A percentile compares a stretch with the other conserved stretches of the same genome.
Evolutionary conservation across 2,888 invertebrate genomes (phyloP).

Genomic region (Rhagonycha lutea): DNA sequence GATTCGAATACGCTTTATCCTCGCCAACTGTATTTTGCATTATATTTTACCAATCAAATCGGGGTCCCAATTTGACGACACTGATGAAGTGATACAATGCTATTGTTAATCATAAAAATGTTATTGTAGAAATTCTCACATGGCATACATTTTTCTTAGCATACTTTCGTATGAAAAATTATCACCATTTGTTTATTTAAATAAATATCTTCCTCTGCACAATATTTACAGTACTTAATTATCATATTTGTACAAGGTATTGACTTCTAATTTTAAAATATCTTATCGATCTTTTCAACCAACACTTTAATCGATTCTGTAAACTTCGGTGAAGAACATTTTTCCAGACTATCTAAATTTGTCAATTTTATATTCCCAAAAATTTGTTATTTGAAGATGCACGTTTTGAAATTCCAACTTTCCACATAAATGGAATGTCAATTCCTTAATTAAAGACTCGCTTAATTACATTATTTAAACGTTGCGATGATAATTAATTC

Average conservation of each 20-base stretch:
- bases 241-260: not conserved
- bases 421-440: not conserved
- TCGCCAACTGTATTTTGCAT: too few relatives aligned
- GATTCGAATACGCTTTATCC: too few relatives aligned
- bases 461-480: not conserved
- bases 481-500: not conserved
- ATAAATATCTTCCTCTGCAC: not conserved
- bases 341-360: too few relatives aligned
- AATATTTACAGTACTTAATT: not conserved
- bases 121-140: not conserved
- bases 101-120: not conserved
- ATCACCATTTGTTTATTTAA: not conserved
- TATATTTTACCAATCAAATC: too few relatives aligned
- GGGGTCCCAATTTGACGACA: not conserved
- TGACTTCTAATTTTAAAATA: not conserved
- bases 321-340: too few relatives aligned
- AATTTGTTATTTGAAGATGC: not conserved
- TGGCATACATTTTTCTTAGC: not conserved
- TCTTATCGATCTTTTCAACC: not conserved
- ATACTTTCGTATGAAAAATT: not conserved
- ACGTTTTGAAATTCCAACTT: not conserved
- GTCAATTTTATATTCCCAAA: too few relatives aligned
- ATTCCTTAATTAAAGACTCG: not conserved
- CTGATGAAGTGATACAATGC: not conserved
- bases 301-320: too few relatives aligned